Evolutionary conservation across 2,113 vertebrate species (phyloP).

Genomic region (Leuciscus idus): DNA sequence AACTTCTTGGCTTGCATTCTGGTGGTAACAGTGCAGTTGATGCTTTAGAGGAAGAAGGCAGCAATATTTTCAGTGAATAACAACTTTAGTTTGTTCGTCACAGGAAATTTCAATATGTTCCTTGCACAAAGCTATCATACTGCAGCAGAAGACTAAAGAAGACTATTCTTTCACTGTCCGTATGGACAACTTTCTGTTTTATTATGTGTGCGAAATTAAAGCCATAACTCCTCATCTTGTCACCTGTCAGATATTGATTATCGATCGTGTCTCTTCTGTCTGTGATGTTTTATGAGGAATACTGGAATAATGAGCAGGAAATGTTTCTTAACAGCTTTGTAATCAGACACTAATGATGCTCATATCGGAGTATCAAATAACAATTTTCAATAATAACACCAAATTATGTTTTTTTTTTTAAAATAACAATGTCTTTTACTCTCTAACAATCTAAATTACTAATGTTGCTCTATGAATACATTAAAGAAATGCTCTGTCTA

Average conservation of each 20-base stretch:
- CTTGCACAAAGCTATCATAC: background rate
- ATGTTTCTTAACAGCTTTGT: background rate
- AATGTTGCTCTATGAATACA: background rate
- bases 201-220: background rate
- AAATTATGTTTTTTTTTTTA: background rate
- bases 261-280: conserved; percentile 7
- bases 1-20: background rate
- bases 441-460: background rate
- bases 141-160: background rate
- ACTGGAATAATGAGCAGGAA: background rate
- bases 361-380: background rate
- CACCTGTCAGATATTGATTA: conserved; percentile 38
- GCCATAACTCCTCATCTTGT: background rate
- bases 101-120: background rate
- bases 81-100: background rate
- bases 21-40: background rate
- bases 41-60: too few species aligned
- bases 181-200: background rate
- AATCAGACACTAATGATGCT: background rate
- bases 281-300: background rate
- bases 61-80: background rate
- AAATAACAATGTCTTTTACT: background rate
- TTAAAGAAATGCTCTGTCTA: background rate
- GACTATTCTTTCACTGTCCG: too few species aligned
- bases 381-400: background rate